These are phyloP conservation scores for Ypsolopha scabrella DNA, from an alignment of 2,888 invertebrate species.

Conservation along the genomic window DNA sequence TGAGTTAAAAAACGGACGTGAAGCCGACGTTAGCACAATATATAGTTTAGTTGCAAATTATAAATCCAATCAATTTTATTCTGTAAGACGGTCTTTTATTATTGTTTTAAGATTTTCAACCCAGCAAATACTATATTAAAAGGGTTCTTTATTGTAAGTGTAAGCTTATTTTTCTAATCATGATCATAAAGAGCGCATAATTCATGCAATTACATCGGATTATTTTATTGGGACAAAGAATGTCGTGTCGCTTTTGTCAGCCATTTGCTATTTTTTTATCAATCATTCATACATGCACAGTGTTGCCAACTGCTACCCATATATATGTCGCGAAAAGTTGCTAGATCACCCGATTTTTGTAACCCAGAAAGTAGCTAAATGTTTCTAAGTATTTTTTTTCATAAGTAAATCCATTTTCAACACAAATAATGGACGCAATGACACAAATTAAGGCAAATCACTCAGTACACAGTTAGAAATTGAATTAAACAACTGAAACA, in stretches of 20 bases:
- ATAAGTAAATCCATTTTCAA: no score
- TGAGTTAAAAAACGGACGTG: slow-evolving; percentile 44
- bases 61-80: slow-evolving; percentile 25
- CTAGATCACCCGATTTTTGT: no score
- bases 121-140: slow-evolving; percentile 44
- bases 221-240: slow-evolving; percentile 50
- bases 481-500: no score
- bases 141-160: slow-evolving; percentile 41
- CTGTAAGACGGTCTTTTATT: slow-evolving; percentile 35
- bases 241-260: slow-evolving; percentile 63
- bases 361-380: no score
- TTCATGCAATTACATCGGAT: slow-evolving; percentile 72
- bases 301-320: no score
- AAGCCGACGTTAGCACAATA: slow-evolving; percentile 36
- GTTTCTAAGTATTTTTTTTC: no score
- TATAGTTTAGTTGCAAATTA: slow-evolving; percentile 26
- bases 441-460: no score
- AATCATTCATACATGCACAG: neutral
- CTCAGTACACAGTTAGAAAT: no score
- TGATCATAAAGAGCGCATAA: slow-evolving; percentile 70
- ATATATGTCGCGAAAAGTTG: no score
- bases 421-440: no score
- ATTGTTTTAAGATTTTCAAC: slow-evolving; percentile 31
- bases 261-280: slow-evolving; percentile 62
- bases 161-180: slow-evolving; percentile 69